These are phyloP conservation scores for Solea senegalensis DNA, from an alignment of 2,113 vertebrate species.

Conservation along the genomic window DNA sequence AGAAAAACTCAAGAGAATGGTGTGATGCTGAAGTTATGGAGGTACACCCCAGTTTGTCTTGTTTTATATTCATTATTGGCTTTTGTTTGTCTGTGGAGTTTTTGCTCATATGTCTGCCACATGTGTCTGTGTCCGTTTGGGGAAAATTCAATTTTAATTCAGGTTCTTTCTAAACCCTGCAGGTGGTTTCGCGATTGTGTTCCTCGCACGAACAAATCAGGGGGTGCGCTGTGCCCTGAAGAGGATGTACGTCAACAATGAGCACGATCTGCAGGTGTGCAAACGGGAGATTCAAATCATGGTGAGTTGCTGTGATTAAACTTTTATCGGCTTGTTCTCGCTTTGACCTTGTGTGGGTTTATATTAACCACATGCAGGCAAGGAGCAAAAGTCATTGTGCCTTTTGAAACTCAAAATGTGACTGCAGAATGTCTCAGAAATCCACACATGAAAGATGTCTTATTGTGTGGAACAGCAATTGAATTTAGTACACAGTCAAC, in stretches of 20 bases:
- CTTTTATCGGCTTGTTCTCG: constrained; percentile 5
- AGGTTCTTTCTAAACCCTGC: constrained; percentile 4
- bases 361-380: not conserved
- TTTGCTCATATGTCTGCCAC: not conserved
- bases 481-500: not conserved
- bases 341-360: not conserved
- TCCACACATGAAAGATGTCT: not conserved
- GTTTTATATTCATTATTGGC: not conserved
- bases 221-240: constrained; percentile 96
- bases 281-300: constrained; percentile 98
- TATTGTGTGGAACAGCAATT: not conserved
- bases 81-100: not conserved
- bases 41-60: not conserved
- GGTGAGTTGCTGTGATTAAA: constrained; percentile 82
- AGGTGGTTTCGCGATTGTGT: constrained; percentile 98
- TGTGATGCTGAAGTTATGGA: not conserved
- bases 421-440: not conserved
- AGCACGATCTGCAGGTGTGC: constrained; percentile 96
- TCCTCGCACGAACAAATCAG: constrained; percentile 93
- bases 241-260: constrained; percentile 99
- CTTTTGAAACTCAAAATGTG: not conserved
- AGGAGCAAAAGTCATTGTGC: not conserved
- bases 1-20: not conserved
- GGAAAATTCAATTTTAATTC: not conserved
- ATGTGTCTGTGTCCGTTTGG: not conserved